Conservation (phyloP, 1,140 invertebrate genomes). For the Portunus trituberculatus region DNA sequence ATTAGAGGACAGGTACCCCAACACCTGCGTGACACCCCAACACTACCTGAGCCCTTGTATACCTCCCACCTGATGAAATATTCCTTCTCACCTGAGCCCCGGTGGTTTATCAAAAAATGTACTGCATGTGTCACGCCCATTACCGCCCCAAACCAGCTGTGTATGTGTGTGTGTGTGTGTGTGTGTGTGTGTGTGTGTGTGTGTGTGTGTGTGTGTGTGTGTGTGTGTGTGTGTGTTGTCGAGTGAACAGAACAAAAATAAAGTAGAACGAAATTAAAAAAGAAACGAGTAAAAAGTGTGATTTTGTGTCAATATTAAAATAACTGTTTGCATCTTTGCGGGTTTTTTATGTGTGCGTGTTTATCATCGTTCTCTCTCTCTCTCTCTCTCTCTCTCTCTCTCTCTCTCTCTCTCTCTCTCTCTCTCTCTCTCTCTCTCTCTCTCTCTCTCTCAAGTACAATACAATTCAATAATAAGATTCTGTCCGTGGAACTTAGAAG, state of each 20-base stretch:
- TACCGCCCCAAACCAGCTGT: not conserved
- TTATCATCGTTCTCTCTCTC: not conserved
- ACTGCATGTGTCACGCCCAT: not conserved
- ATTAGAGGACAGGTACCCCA: not conserved
- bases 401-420: constrained; percentile 10
- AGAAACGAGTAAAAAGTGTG: too few relatives aligned
- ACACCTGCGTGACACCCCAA: not conserved
- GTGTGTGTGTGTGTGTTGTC: too few relatives aligned
- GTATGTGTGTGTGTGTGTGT: too few relatives aligned
- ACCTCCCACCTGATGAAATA: not conserved
- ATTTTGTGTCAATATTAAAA: too few relatives aligned
- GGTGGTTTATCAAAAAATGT: not conserved
- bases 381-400: not conserved
- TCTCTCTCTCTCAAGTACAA: not conserved
- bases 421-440: not conserved
- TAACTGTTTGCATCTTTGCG: too few relatives aligned
- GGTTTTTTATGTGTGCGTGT: too few relatives aligned
- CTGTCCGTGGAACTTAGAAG: not conserved
- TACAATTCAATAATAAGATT: not conserved
- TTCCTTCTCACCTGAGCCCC: not conserved
- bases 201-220: too few relatives aligned
- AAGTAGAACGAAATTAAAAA: too few relatives aligned
- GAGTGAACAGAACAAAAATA: too few relatives aligned
- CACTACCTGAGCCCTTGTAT: not conserved
- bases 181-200: too few relatives aligned